phyloP scores from a whole-genome alignment of 2,797 vertebrate species.

The Spinus olivaceus region DNA sequence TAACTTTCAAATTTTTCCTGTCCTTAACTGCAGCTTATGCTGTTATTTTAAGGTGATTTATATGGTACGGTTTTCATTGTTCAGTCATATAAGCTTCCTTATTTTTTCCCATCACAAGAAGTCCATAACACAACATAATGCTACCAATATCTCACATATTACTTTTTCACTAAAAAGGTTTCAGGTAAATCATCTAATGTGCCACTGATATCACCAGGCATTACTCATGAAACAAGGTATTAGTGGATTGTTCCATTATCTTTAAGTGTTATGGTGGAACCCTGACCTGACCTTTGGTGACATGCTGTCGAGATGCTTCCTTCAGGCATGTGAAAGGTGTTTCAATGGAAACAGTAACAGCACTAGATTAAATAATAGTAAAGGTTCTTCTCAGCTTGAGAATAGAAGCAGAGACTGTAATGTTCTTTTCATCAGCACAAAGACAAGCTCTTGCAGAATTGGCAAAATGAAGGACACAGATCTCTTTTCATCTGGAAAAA shows the following conservation, averaged over 20 bases:
- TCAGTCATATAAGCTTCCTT: background rate
- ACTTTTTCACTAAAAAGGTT: background rate
- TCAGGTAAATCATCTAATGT: background rate
- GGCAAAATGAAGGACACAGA: background rate
- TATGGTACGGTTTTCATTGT: background rate
- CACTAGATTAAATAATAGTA: background rate
- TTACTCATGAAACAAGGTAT: background rate
- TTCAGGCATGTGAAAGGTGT: background rate
- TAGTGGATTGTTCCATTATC: background rate
- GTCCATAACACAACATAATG: background rate
- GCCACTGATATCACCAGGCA: background rate
- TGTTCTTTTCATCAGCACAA: background rate
- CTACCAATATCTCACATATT: background rate
- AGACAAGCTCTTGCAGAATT: background rate
- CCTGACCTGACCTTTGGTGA: background rate
- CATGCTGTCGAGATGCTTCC: background rate
- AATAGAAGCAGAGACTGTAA: background rate
- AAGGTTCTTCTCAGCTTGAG: background rate
- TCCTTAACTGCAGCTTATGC: background rate
- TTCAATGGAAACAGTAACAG: background rate
- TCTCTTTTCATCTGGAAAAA: background rate
- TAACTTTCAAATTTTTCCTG: background rate
- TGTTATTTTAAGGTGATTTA: background rate
- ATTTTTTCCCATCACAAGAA: background rate
- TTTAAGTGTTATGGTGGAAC: background rate